Evolutionary conservation across 2,113 vertebrate genomes (phyloP).

Genomic region (Apodemus speciosus): DNA sequence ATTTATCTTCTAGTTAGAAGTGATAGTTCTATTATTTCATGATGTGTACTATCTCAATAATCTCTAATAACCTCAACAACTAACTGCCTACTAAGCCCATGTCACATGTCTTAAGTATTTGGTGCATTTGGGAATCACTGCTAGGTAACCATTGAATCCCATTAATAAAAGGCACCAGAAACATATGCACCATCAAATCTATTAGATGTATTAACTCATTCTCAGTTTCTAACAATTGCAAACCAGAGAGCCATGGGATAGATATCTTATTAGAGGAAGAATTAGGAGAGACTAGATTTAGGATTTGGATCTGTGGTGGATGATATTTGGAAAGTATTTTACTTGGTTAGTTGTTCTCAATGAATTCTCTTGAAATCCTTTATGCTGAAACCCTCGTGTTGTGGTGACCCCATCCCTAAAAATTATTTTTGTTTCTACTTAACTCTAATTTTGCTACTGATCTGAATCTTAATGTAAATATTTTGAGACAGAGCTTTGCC

Average conservation of each 20-base stretch:
- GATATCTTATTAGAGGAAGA: neutral
- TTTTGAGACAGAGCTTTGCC: neutral
- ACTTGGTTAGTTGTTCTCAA: neutral
- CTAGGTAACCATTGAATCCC: neutral
- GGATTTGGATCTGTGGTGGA: neutral
- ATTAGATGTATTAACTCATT: neutral
- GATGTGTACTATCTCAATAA: neutral
- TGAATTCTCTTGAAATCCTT: neutral
- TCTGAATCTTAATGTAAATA: neutral
- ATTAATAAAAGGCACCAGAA: neutral
- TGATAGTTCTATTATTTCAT: neutral
- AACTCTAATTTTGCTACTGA: neutral
- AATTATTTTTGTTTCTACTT: neutral
- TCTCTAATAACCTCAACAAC: neutral
- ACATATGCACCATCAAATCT: neutral
- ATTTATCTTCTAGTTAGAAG: conserved; percentile 8
- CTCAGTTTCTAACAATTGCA: neutral
- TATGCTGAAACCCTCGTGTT: neutral
- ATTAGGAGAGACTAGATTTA: neutral
- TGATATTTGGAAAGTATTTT: neutral
- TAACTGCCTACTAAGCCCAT: neutral
- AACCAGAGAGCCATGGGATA: neutral
- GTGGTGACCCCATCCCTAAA: neutral
- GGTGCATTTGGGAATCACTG: neutral
- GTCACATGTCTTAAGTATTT: neutral